Evolutionary conservation across 2,113 vertebrate species (phyloP), one percentile per base, ranked within the genome.

Genomic region (Pseudopipra pipra): DNA sequence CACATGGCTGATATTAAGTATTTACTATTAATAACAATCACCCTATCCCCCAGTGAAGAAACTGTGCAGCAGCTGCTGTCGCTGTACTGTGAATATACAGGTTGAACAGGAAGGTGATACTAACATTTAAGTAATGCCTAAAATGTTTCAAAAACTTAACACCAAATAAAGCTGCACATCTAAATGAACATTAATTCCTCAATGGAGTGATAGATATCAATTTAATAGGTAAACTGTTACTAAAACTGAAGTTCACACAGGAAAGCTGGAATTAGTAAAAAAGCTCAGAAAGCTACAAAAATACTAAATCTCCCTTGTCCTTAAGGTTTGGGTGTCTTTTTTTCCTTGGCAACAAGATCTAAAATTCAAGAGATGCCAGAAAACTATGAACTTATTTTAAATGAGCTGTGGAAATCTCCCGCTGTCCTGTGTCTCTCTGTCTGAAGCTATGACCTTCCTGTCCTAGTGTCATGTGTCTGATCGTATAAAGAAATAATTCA

Each of bases 401-500:
- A 96, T 93, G 93, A 96, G 90, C 82, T 89, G 87, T 96, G 93
- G 90, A 96, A 97, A 96, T 88, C 82, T 96, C 82, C 90, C 0
- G 79, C 92, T 96, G 93, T 86, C 85, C 85, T 44, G 47, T 88
- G 82, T 90, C 65, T 90, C 87, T 95, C 90, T 85, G 76, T 89
- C 87, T 94, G 92, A 81, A 90, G 79, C 56, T 89, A 46, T 96
- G 94, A 96, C 87, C 90, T 96, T 96, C 88, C 92, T 88, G 55
- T 96, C 68, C 61, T 58, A 68, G 70, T 90, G 85, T 72, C 88
- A 93, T 49, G 31, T 84, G 83, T 95, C 95, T 93, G 79, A 74
- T 61, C 1, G 5, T 55, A 85, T 71, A 93, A 93, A 88, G 85
- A 93, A 94, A 95, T 93, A 94, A 89, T 89, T 94, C 76, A 61